Evolutionary conservation across 2,113 vertebrate species (phyloP).

Genomic region (Centrocercus urophasianus): DNA sequence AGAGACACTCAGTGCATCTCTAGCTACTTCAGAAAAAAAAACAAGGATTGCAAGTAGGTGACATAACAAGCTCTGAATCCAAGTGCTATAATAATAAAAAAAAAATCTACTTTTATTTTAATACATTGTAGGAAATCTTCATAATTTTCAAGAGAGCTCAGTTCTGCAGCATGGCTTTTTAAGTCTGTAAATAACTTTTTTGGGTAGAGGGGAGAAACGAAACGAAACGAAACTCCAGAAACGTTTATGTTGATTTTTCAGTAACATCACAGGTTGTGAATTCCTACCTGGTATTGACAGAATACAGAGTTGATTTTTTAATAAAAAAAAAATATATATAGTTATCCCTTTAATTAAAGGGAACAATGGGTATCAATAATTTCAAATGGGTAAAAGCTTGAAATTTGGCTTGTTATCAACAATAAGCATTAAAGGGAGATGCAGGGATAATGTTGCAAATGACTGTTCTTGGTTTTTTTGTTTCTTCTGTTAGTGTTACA

Average conservation of each 20-base stretch:
- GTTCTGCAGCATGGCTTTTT: constrained; percentile 96
- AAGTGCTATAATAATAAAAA: constrained; percentile 95
- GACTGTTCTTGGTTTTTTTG: constrained; percentile 59
- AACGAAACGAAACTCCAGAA: constrained; percentile 78
- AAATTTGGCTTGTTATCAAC: constrained; percentile 74
- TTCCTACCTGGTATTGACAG: constrained; percentile 93
- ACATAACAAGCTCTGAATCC: constrained; percentile 87
- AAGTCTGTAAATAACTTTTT: constrained; percentile 96
- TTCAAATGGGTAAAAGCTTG: constrained; percentile 80
- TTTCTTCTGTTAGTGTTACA: constrained; percentile 32
- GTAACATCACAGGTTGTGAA: constrained; percentile 93
- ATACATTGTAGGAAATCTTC: constrained; percentile 98
- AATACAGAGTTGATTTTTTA: constrained; percentile 93
- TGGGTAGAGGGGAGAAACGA: constrained; percentile 75
- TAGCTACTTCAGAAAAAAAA: constrained; percentile 60
- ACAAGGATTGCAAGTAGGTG: constrained; percentile 81
- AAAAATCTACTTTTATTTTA: constrained; percentile 99
- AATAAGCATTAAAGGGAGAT: constrained; percentile 76
- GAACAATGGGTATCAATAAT: constrained; percentile 85
- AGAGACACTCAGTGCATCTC: constrained; percentile 76
- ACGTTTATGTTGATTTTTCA: constrained; percentile 80
- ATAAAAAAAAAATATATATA: constrained; percentile 85
- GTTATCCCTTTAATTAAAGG: constrained; percentile 97
- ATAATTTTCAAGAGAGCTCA: constrained; percentile 91
- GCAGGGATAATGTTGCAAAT: constrained; percentile 76